phyloP scores from a whole-genome alignment of 2,888 invertebrate genomes.

The Leistus spinibarbis region DNA sequence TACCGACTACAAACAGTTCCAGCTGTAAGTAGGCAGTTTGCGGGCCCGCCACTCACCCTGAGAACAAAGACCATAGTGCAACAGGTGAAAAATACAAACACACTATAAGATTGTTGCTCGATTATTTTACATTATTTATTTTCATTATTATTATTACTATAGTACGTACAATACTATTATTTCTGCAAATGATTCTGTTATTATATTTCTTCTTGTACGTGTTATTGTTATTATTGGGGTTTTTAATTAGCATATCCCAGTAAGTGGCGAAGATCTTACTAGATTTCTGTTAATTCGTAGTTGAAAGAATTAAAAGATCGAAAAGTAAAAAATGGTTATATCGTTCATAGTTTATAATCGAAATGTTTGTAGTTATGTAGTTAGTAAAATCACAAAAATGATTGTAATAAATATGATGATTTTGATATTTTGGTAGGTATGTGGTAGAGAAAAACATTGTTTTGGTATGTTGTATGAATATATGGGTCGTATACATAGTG shows the following conservation, averaged over 20 bases:
- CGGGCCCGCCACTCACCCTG: slow-evolving; percentile 66
- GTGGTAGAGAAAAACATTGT: too few species aligned
- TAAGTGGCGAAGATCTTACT: too few species aligned
- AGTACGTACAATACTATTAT: background rate
- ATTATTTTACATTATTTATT: background rate
- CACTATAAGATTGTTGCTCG: background rate
- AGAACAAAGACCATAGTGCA: slow-evolving; percentile 62
- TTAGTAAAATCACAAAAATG: background rate
- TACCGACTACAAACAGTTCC: slow-evolving; percentile 87
- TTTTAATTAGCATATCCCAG: too few species aligned
- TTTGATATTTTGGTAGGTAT: slow-evolving; percentile 1
- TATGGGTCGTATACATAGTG: slow-evolving; percentile 24
- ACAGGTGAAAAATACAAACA: slow-evolving; percentile 52
- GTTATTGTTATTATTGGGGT: background rate
- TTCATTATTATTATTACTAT: background rate
- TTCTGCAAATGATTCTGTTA: background rate
- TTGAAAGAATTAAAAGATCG: too few species aligned
- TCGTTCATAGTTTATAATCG: too few species aligned
- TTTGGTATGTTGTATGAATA: too few species aligned
- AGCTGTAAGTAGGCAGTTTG: slow-evolving; percentile 80
- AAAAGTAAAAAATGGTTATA: too few species aligned
- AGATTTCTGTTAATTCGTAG: too few species aligned
- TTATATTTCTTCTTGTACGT: background rate
- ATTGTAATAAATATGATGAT: background rate
- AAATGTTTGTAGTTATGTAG: too few species aligned